These are phyloP conservation scores for Gopherus evgoodei DNA, from an alignment of 2,113 vertebrate species.

Conservation along the genomic window DNA sequence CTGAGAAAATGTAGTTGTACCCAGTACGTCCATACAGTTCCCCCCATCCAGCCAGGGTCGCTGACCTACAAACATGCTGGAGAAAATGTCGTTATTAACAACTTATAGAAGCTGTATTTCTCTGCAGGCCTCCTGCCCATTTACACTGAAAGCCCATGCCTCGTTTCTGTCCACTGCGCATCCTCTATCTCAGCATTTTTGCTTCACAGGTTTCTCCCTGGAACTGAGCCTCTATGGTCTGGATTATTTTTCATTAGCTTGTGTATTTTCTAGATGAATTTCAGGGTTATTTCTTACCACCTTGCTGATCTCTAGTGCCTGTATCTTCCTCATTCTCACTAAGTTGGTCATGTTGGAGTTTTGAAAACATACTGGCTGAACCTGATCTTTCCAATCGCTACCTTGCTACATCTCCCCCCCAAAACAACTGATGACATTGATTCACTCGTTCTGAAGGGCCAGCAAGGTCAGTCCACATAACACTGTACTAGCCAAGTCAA, in stretches of 20 bases:
- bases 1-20: constrained; percentile 99
- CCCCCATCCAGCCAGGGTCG: constrained; percentile 97
- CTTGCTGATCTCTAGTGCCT: neutral
- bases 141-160: neutral
- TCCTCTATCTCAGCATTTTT: neutral
- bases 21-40: constrained; percentile 97
- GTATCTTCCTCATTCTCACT: neutral
- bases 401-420: neutral
- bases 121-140: neutral
- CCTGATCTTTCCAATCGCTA: constrained; percentile 3
- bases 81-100: constrained; percentile 46
- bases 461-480: neutral
- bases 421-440: accelerated
- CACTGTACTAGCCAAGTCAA: neutral
- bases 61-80: constrained; percentile 97
- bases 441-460: neutral
- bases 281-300: neutral
- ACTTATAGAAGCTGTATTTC: neutral
- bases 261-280: neutral
- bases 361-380: constrained; percentile 10
- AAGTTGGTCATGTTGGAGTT: neutral
- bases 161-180: neutral
- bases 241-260: neutral
- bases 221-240: neutral
- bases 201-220: neutral